Percentiles rank a stretch among this genome's conserved stretches.
phyloP scores from a whole-genome alignment of 1,140 invertebrate species.

The Trinorchestia longiramus region DNA sequence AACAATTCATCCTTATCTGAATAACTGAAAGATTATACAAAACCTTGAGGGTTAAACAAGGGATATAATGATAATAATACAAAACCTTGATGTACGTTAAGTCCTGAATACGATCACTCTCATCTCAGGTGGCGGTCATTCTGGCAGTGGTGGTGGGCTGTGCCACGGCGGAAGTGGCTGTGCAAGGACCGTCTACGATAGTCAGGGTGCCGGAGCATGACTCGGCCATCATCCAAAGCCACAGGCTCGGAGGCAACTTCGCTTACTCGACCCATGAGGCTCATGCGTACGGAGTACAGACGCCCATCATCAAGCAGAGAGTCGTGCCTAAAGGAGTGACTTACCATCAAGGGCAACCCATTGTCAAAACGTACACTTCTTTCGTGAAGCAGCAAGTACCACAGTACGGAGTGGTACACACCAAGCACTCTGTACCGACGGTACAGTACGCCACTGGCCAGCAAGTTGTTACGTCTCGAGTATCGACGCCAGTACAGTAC shows the following conservation, averaged over 20 bases:
- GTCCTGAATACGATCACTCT: too few species aligned
- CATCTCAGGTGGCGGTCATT: conserved; percentile 56
- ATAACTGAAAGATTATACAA: too few species aligned
- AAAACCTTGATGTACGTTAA: too few species aligned
- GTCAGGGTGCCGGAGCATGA: conserved; percentile 72
- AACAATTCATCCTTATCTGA: too few species aligned
- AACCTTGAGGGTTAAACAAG: too few species aligned
- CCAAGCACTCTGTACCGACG: conserved; percentile 36
- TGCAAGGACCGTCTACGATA: conserved; percentile 68
- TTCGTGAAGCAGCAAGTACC: conserved; percentile 61
- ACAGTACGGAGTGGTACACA: conserved; percentile 44
- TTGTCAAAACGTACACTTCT: conserved; percentile 63
- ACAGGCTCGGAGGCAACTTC: conserved; percentile 74
- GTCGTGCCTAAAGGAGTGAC: conserved; percentile 69
- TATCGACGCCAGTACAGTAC: conserved; percentile 32
- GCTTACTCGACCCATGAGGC: conserved; percentile 74
- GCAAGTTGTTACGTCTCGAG: not conserved
- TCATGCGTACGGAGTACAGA: conserved; percentile 73
- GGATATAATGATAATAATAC: too few species aligned
- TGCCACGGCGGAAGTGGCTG: conserved; percentile 65
- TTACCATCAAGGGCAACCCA: conserved; percentile 61
- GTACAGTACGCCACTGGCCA: conserved; percentile 42
- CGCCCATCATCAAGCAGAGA: conserved; percentile 71
- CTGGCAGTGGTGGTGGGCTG: conserved; percentile 66
- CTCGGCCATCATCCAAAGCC: conserved; percentile 73